Evolutionary conservation across 1,140 invertebrate genomes (phyloP).

Genomic region (Pseudomyrmex cubaensis): DNA sequence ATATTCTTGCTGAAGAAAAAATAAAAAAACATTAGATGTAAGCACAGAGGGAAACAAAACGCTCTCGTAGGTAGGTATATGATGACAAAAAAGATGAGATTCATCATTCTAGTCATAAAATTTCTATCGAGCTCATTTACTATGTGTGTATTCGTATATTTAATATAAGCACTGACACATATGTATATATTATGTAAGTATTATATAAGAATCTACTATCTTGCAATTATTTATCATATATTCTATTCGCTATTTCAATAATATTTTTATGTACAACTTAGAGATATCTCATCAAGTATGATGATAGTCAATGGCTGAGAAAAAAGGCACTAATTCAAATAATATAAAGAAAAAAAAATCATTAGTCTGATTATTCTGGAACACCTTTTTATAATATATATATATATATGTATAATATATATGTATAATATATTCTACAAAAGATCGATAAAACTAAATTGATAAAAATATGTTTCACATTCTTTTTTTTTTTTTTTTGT

Average conservation of each 20-base stretch:
- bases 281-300: neutral
- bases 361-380: no score
- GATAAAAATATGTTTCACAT: no score
- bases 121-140: slow-evolving; percentile 62
- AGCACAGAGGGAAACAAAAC: slow-evolving; percentile 75
- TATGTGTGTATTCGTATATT: slow-evolving; percentile 11
- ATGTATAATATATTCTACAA: no score
- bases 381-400: no score
- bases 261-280: slow-evolving; percentile 50
- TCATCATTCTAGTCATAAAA: slow-evolving; percentile 71
- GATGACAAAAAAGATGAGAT: slow-evolving; percentile 44
- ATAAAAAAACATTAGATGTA: slow-evolving; percentile 46
- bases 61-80: slow-evolving; percentile 70
- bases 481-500: no score
- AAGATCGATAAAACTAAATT: no score
- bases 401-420: no score
- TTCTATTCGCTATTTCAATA: slow-evolving; percentile 16
- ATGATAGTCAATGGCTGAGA: slow-evolving; percentile 7
- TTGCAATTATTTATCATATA: slow-evolving; percentile 8
- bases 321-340: slow-evolving; percentile 6
- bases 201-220: neutral
- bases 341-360: neutral
- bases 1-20: slow-evolving; percentile 31
- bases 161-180: slow-evolving; percentile 19
- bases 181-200: slow-evolving; percentile 4